Base-by-base conservation (phyloP, 2,888 invertebrate genomes). In the Perizoma flavofasciatum region DNA sequence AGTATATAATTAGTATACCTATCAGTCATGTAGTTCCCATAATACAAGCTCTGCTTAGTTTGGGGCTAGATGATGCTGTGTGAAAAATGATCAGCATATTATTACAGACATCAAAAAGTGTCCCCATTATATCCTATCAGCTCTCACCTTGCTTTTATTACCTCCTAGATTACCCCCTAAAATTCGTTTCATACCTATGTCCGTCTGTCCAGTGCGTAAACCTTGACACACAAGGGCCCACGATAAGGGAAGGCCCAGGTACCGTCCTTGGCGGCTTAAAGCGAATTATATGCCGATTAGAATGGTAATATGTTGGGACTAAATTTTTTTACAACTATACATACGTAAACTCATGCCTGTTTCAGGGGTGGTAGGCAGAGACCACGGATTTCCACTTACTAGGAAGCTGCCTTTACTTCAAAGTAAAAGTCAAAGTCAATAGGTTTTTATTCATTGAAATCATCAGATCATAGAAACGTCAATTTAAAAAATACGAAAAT, bases 201-300 rank as follows among this genome's bases (percentile, higher is more conserved):
- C 45, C 45, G 32, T 45, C 43, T 11, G 43, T 43, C 43, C 43
- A 11, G 43, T 45, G 45, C 45, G 45, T 45, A 32, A 22, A 22
- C 22, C 45, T 8, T 32, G 41, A 41, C 41, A 41, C 41, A 41
- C 5, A 10, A 32, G 32, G 45, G 22, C 6, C 45, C 43, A 5
- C 43, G 45, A 45, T 45, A 45, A 45, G 45, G 45, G 45, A 51
- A 43, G 10, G 7, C 33, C 34, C 32, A 10, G 40, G 8, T 5
- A 22, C 22, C 5, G 46, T 39, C 51, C 51, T 51, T 51, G 51
- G 11, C 3, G 41, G 45, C 45, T 35, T 5, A 5, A 1, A 35
- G 50, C 44, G 22, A 44, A 51, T 51, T 51, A 51, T 44, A 51
- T 51, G 35, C 5, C 51, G 51, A 51, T 51, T 35, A 45, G 45